phyloP scores from a whole-genome alignment of 2,113 vertebrate species.

The Alethe diademata region DNA sequence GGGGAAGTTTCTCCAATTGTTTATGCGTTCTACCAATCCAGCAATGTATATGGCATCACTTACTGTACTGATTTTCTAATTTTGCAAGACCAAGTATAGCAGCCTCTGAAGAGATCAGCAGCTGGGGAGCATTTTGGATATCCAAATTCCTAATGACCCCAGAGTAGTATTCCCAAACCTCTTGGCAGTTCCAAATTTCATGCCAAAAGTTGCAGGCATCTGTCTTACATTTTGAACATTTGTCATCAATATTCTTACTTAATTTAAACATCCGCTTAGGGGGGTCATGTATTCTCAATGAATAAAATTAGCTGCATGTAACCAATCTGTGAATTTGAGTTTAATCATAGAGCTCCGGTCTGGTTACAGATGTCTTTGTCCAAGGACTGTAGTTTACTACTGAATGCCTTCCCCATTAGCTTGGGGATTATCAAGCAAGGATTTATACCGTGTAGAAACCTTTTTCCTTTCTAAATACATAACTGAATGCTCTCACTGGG shows the following conservation, averaged over 20 bases:
- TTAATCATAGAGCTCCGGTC: constrained; percentile 66
- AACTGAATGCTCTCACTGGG: constrained; percentile 55
- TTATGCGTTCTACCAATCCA: neutral
- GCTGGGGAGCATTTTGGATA: constrained; percentile 63
- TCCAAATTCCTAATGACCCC: constrained; percentile 63
- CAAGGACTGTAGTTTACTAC: constrained; percentile 62
- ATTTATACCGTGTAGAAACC: constrained; percentile 58
- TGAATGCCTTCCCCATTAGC: constrained; percentile 54
- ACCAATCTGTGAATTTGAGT: constrained; percentile 67
- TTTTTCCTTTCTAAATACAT: constrained; percentile 61
- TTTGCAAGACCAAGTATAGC: constrained; percentile 29
- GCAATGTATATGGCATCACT: neutral
- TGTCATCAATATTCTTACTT: constrained; percentile 70
- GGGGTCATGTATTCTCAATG: constrained; percentile 64
- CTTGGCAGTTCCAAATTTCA: constrained; percentile 67
- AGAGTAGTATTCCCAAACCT: constrained; percentile 56
- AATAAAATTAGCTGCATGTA: constrained; percentile 70
- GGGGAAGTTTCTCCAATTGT: neutral
- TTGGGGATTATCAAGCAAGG: constrained; percentile 63
- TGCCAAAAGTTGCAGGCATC: constrained; percentile 67
- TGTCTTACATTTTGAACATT: constrained; percentile 70
- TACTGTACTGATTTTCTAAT: constrained; percentile 14
- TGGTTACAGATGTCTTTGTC: constrained; percentile 67
- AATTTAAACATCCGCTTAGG: constrained; percentile 68
- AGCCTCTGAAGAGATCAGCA: constrained; percentile 54